Base-by-base conservation (phyloP, 2,113 vertebrate species). In the Malurus alboscapulatus region DNA sequence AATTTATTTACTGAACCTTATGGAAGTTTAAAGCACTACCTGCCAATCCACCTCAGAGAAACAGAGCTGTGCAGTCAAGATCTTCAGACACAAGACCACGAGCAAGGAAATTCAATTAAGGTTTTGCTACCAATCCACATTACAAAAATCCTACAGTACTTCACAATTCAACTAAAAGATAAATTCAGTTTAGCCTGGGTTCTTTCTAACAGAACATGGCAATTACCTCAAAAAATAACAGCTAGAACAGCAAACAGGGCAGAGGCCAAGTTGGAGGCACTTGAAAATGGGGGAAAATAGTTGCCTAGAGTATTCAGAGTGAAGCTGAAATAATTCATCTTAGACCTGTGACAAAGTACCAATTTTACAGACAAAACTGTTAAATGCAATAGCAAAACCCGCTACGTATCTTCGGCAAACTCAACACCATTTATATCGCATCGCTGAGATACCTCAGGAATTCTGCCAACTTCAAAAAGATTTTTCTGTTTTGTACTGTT, bases 31-130 rank as follows among this genome's bases (percentile, higher is more conserved):
- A 20, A 81, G 57, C 48, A 42, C 48, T 55, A 67, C 69, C 81
- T 94, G 68, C 30, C 83, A 92, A 74, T 65, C 74, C 15, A 40
- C 16, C 87, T 62, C 47, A 22, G 34, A 72, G 66, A 92, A 82
- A 30, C 50, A 65, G 34, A 91, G 71, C 47, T 62, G 27, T 9
- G 21, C 58, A 87, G 67, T 42, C 47, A 45, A 76, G 18, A 75
- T 30, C 66, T 57, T 65, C 89, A 67, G 58, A 82, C 69, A 47
- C 20, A 50, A 63, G 55, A 72, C 61, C 54, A 87, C 24, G 54
- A 84, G 42, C 50, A 57, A 75, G 58, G 58, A 92, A 94, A 92
- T 71, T 42, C 73, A 88, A 91, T 89, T 61, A 65, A 67, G 65
- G 76, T 40, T 87, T 75, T 95, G 65, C 80, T 88, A 84, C 61